A percentile compares a stretch with the other conserved stretches of the same genome.
phyloP scores from a whole-genome alignment of 2,797 vertebrate species.

The Tadarida brasiliensis region DNA sequence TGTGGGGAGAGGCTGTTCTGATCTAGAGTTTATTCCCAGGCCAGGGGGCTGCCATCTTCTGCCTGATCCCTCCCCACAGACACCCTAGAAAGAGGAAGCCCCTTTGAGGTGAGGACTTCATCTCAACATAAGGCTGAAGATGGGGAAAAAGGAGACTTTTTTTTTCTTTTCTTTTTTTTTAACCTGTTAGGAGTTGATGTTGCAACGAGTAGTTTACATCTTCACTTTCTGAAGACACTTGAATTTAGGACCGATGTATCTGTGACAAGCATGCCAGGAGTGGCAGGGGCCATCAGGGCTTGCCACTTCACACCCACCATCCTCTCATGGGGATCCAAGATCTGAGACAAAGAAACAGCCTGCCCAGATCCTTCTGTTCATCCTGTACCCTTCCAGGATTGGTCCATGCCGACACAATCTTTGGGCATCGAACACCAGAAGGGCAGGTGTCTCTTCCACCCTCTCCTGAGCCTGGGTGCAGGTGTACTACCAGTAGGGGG shows the following conservation, averaged over 20 bases:
- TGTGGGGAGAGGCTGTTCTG: conserved; percentile 32
- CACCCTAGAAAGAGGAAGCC: conserved; percentile 25
- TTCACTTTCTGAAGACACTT: conserved; percentile 91
- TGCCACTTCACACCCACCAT: conserved; percentile 60
- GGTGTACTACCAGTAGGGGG: conserved; percentile 21
- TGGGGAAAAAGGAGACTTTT: background rate
- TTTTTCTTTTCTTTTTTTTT: conserved; percentile 44
- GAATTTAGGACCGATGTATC: conserved; percentile 91
- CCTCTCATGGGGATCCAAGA: conserved; percentile 32
- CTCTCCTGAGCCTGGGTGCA: conserved; percentile 31
- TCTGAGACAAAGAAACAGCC: conserved; percentile 60
- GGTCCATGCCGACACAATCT: background rate
- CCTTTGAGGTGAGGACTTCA: conserved; percentile 66
- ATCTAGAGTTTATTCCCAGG: background rate
- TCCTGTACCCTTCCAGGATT: background rate
- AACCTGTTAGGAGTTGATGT: conserved; percentile 83
- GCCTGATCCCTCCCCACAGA: conserved; percentile 30
- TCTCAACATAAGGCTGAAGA: conserved; percentile 75
- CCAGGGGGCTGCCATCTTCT: conserved; percentile 46
- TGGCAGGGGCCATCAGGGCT: conserved; percentile 55
- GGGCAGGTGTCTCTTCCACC: background rate
- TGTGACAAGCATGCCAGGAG: conserved; percentile 88
- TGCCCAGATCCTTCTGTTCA: background rate
- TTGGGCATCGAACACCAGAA: background rate
- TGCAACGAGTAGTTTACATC: conserved; percentile 90